phyloP scores from a whole-genome alignment of 2,888 invertebrate genomes.

The Ophion costatus region DNA sequence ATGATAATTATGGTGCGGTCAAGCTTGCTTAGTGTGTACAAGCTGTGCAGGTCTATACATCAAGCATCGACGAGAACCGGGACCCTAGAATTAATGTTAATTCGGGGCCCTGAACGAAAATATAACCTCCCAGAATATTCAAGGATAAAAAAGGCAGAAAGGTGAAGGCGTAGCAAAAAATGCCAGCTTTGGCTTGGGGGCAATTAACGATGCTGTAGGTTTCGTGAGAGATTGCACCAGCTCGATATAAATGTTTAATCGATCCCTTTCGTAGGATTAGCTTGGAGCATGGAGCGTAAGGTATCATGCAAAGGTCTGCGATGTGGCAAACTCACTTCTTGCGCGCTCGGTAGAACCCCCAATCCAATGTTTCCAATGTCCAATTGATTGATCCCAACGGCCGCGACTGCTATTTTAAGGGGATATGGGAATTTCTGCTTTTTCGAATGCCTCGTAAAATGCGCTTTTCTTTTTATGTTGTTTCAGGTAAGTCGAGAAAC shows the following conservation, averaged over 20 bases:
- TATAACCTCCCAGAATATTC: constrained; percentile 45
- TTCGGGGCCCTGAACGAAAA: constrained; percentile 57
- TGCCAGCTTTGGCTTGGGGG: constrained; percentile 22
- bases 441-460: constrained; percentile 16
- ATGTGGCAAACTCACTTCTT: background rate
- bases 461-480: constrained; percentile 51
- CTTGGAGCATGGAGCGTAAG: constrained; percentile 33
- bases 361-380: constrained; percentile 41
- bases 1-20: constrained; percentile 53
- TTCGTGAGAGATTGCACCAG: constrained; percentile 41
- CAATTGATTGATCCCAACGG: constrained; percentile 29
- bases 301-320: constrained; percentile 18
- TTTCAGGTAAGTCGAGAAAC: constrained; percentile 75
- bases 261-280: constrained; percentile 57
- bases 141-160: constrained; percentile 11
- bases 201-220: constrained; percentile 34
- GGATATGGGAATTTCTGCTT: constrained; percentile 33
- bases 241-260: constrained; percentile 55
- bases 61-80: constrained; percentile 56
- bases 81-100: constrained; percentile 62
- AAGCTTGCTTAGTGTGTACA: background rate
- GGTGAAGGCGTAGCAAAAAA: constrained; percentile 34
- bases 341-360: constrained; percentile 11
- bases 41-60: constrained; percentile 36
- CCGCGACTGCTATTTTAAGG: background rate